Conservation (phyloP, 1,140 invertebrate species). For the Bicyclus anynana region DNA sequence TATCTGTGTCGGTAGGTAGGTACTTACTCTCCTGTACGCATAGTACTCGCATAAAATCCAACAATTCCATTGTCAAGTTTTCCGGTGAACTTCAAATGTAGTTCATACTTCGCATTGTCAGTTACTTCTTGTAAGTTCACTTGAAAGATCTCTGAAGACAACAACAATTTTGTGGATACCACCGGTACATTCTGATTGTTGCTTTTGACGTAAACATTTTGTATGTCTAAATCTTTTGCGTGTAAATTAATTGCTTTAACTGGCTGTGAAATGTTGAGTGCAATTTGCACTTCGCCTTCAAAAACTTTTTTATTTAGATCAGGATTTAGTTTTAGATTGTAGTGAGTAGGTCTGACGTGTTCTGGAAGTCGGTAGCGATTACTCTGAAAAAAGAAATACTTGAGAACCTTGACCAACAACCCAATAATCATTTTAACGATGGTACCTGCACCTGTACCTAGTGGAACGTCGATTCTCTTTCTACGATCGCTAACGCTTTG, state of each 20-base stretch:
- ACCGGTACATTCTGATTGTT: constrained; percentile 29
- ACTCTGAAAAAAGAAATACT: constrained; percentile 32
- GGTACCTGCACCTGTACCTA: no score
- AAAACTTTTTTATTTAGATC: constrained; percentile 49
- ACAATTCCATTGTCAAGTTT: constrained; percentile 54
- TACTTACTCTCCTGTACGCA: constrained; percentile 62
- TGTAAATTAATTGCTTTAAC: constrained; percentile 48
- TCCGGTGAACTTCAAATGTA: constrained; percentile 53
- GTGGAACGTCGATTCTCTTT: no score
- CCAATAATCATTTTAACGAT: no score
- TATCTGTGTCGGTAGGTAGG: no score
- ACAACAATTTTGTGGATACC: constrained; percentile 15
- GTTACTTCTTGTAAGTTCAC: constrained; percentile 38
- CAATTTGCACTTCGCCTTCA: constrained; percentile 46
- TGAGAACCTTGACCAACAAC: no score
- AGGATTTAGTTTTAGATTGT: constrained; percentile 49
- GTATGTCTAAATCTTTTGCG: constrained; percentile 45
- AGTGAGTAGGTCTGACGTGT: constrained; percentile 50
- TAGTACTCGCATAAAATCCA: constrained; percentile 61
- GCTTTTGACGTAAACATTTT: constrained; percentile 29
- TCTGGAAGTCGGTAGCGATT: constrained; percentile 50
- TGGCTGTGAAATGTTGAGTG: constrained; percentile 35
- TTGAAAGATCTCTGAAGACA: constrained; percentile 39
- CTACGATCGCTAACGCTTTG: no score
- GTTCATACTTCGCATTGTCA: constrained; percentile 26